Evolutionary conservation across 2,113 vertebrate species (phyloP), one percentile per base, ranked within the genome.

Genomic region (Muntiacus reevesi): DNA sequence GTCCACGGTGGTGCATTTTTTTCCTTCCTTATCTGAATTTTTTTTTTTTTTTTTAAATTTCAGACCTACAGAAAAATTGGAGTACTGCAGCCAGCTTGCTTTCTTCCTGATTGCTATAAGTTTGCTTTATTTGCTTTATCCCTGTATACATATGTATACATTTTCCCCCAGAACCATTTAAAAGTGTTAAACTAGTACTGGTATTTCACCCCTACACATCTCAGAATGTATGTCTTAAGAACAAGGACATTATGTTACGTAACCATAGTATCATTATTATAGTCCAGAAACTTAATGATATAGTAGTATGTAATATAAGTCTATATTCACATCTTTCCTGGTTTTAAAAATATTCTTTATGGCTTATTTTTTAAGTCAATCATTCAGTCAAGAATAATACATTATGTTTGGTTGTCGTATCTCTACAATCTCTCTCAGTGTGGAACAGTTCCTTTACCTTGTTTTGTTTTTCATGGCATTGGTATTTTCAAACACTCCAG

Each of bases 171-270:
- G 83, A 67, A 89, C 13, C 19, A 50, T 89, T 88, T 94, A 50
- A 30, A 86, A 71, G 13, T 82, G 12, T 74, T 87, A 62, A 74
- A 52, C 36, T 60, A 57, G 21, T 78, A 57, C 17, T 79, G 50
- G 33, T 50, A 50, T 9, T 74, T 95, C 43, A 89, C 19, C n/a
- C 28, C n/a, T 93, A 78, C 86, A 54, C 83, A 67, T 52, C 89
- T 95, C 50, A 94, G 47, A 91, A 55, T 88, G 62, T 84, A 25
- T 95, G 13, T 95, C 19, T 95, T 87, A 52, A 95, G 47, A 83
- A 47, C 71, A 87, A 64, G 14, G 52, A 55, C 21, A 40, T 87
- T 91, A 87, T 87, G 6, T 43, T 92, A 17, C 0, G 10, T 85
- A 74, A 94, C n/a, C 33, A 19, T 30, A 85, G 40, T 83, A 15